Conservation (phyloP, 2,888 invertebrate genomes). For the Podotricha telesiphe region DNA sequence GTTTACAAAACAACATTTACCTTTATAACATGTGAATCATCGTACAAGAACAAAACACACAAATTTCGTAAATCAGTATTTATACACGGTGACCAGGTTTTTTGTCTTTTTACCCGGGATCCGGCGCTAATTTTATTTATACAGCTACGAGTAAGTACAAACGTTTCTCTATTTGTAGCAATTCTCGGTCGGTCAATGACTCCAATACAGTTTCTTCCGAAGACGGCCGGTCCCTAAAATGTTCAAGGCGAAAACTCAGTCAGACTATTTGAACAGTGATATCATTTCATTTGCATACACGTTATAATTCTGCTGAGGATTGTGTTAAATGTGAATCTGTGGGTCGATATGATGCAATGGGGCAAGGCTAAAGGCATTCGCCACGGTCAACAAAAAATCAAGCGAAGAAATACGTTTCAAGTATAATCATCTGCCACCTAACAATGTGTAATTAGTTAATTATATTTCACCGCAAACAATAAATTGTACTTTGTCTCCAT, state of each 20-base stretch:
- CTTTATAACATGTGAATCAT: constrained; percentile 42
- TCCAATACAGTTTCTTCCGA: constrained; percentile 39
- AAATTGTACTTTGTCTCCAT: constrained; percentile 1
- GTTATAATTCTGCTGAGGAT: constrained; percentile 52
- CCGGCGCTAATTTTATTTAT: constrained; percentile 50
- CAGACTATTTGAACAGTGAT: constrained; percentile 58
- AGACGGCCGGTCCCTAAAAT: constrained; percentile 37
- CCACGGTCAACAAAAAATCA: constrained; percentile 18
- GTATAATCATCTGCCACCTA: neutral
- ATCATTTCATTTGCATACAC: constrained; percentile 71
- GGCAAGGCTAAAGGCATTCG: constrained; percentile 20
- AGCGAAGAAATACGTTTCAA: neutral
- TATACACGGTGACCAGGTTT: constrained; percentile 46
- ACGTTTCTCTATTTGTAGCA: constrained; percentile 47
- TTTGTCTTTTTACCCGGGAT: constrained; percentile 49
- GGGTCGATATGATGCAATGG: constrained; percentile 20
- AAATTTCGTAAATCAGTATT: constrained; percentile 46
- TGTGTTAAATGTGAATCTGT: constrained; percentile 31
- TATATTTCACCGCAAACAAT: neutral
- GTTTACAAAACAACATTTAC: constrained; percentile 37
- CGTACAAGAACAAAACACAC: constrained; percentile 38
- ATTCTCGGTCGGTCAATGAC: constrained; percentile 48
- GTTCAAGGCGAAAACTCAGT: constrained; percentile 24
- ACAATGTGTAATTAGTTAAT: constrained; percentile 2
- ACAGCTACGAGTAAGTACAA: constrained; percentile 46